Evolutionary conservation across 2,888 invertebrate species (phyloP).

Genomic region (Dysmachus trigonus): DNA sequence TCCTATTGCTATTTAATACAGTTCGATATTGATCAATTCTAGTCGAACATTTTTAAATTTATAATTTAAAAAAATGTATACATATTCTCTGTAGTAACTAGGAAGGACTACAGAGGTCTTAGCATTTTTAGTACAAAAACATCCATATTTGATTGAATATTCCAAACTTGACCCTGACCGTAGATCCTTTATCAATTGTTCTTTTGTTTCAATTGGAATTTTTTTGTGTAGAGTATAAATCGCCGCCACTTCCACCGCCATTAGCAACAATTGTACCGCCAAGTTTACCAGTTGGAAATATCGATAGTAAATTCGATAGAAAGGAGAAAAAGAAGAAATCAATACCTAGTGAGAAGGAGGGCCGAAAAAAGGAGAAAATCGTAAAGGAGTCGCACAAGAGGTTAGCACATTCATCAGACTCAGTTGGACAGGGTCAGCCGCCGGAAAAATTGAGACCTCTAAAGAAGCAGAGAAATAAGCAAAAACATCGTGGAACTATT

Average conservation of each 20-base stretch:
- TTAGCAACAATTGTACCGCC: conserved; percentile 56
- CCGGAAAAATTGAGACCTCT: neutral
- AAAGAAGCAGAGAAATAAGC: conserved; percentile 26
- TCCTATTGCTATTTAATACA: no score
- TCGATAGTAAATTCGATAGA: conserved; percentile 37
- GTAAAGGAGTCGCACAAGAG: neutral
- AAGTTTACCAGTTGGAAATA: conserved; percentile 1
- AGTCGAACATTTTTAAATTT: no score
- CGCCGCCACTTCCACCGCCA: conserved; percentile 64
- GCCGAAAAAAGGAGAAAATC: conserved; percentile 3
- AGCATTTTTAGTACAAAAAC: no score
- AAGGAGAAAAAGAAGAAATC: conserved; percentile 37
- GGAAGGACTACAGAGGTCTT: no score
- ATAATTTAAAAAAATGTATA: no score
- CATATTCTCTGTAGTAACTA: no score
- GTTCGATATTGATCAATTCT: no score
- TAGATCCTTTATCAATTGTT: no score
- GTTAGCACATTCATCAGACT: neutral
- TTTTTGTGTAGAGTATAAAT: conserved; percentile 53
- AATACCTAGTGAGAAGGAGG: neutral
- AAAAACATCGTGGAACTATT: neutral
- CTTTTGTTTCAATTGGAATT: neutral
- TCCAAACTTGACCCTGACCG: no score
- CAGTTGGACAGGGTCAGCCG: neutral
- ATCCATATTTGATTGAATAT: no score